Base-by-base conservation (phyloP, 2,888 invertebrate species). In the Spisula solida region DNA sequence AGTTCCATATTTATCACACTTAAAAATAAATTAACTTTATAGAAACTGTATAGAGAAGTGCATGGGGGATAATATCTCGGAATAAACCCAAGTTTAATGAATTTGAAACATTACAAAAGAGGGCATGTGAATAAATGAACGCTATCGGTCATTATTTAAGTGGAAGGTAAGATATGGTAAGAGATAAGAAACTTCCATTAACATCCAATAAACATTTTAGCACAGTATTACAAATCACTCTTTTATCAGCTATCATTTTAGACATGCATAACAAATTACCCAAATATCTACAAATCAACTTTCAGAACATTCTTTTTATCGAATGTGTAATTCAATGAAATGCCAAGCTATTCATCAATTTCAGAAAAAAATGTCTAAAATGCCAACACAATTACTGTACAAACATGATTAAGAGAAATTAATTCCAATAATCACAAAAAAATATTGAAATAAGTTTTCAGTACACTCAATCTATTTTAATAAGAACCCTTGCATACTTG, bases 151-250 rank as follows among this genome's bases (percentile, higher is more conserved):
- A 31, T 75, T 66, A 20, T 75, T 75, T 25, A 75, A 34, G 16
- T 31, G 0, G 16, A 75, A 14, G 12, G 12, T 31, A 31, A 66
- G 75, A 34, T 34, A 75, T 34, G 14, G 31, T 18, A 34, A 0
- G 31, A 16, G 75, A 75, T 75, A 75, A 75, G 75, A 75, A 41
- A 31, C 18, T 0, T 34, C 31, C 31, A 75, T 75, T 75, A 75
- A 75, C 75, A 18, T 75, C 75, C 14, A 75, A 75, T 75, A 18
- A 75, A 75, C 75, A 75, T 31, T 75, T 75, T 75, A 75, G 34
- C 75, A 75, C 75, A 75, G 31, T 16, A 75, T 75, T 75, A 75
- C 75, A 75, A 75, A 75, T 75, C 75, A 18, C 75, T 34, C 2
- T 1, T 75, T 75, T 75, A 75, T 75, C 75, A 75, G 34, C 16